Conservation (phyloP, 1,140 invertebrate species). For the Conopomorpha cramerella region DNA sequence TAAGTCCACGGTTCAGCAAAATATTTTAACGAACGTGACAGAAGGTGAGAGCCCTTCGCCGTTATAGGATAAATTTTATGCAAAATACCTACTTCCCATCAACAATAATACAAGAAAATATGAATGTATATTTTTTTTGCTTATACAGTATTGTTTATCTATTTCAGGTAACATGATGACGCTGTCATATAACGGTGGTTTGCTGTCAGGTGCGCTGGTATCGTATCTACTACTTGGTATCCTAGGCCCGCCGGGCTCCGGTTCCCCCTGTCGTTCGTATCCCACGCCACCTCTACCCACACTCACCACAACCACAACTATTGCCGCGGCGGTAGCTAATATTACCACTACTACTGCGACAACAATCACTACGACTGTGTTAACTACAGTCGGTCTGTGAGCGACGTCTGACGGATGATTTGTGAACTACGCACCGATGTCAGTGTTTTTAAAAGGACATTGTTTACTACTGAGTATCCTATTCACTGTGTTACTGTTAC, state of each 20-base stretch:
- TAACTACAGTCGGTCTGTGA: too few relatives aligned
- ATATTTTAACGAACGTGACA: neutral
- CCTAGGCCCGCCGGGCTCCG: constrained; percentile 66
- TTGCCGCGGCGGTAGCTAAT: too few relatives aligned
- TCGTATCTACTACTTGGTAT: constrained; percentile 81
- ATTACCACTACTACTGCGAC: too few relatives aligned
- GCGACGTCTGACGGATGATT: too few relatives aligned
- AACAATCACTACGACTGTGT: too few relatives aligned
- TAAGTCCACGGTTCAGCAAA: neutral
- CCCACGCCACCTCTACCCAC: constrained; percentile 35
- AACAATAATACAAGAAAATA: neutral
- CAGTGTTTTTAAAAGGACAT: too few relatives aligned
- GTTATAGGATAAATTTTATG: neutral
- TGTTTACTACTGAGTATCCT: too few relatives aligned
- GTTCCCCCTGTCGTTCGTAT: constrained; percentile 24
- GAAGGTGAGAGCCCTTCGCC: neutral
- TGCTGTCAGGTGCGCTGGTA: constrained; percentile 79
- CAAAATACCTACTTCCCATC: neutral
- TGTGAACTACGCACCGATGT: too few relatives aligned
- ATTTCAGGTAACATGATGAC: constrained; percentile 88
- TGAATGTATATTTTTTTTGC: too few relatives aligned
- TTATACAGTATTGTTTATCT: too few relatives aligned
- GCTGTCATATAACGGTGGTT: constrained; percentile 82
- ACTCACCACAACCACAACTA: constrained; percentile 17
- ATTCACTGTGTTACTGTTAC: too few relatives aligned